Evolutionary conservation across 2,888 invertebrate genomes (phyloP), one percentile per base, ranked within the genome.

Genomic region (Drosophila eohydei): DNA sequence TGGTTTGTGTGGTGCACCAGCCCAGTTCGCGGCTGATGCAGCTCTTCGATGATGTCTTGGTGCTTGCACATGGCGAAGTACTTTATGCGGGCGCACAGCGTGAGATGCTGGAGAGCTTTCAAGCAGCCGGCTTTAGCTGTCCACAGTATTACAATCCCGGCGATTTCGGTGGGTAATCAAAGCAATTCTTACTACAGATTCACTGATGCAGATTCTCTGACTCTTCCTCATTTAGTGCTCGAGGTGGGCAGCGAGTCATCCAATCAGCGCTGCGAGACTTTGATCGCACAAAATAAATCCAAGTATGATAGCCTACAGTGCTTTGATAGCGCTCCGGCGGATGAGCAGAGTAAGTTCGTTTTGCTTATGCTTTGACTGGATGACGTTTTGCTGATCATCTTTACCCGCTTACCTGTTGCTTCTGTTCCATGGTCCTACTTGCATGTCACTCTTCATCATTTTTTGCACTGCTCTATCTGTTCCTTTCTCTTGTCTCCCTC

Each of bases 111-210:
- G 95, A 95, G 0, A 97, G 95, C 92, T 94, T 98, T 62, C 94
- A 94, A 66, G 94, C 94, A 58, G 93, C 95, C 59, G 94, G 95
- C 58, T 94, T 97, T 16, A 93, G 93, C 36, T 98, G 98, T 92
- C 98, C 98, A 0, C 94, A 95, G 6, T 97, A 97, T 92, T 97
- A 98, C 92, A 98, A 98, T 93, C 97, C 97, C 30, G 97, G 97
- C 6, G 98, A 98, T 93, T 97, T 95, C 93, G 94, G 97, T 97
- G 92, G 94, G 70, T 30, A 8, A 4, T 38, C n/a, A 6, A 11
- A 28, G 4, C 9, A 5, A 14, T 2, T 7, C 0, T 16, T 9
- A 4, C n/a, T 5, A 9, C n/a, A 11, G 28, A 54, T 40, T 28
- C 2, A 4, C 38, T 38, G 7, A 38, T 12, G n/a, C 3, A 3